Evolutionary conservation across 1,140 invertebrate species (phyloP), one percentile per base, ranked within the genome.

Genomic region (Anastrepha ludens): DNA sequence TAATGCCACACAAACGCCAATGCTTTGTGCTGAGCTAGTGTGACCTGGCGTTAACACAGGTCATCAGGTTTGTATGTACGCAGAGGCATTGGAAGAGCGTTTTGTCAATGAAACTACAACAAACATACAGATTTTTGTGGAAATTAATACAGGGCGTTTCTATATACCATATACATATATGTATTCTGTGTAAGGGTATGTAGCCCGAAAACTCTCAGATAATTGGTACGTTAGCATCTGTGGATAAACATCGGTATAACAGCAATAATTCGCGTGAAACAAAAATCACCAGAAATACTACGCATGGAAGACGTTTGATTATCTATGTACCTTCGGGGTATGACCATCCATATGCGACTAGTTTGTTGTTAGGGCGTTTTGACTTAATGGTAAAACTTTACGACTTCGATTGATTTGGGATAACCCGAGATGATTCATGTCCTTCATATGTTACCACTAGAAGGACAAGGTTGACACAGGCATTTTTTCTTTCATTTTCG

Each of bases 341-440:
- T 11, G 11, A 55, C 6, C 50, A 55, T 55, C 6, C 11, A 11
- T 55, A 55, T 55, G 41, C 3, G 65, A 41, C 39, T 44, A 29
- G 65, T 41, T 47, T 44, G 67, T 44, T 74, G 50, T 81, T n/a
- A 20, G n/a, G 74, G 74, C 74, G 70, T 74, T 74, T 74, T 47
- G 70, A 47, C 44, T 47, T 47, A 74, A 74, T 74, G 70, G 20
- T 47, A 81, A 81, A 81, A 50, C 74, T 81, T 74, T 74, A 39
- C 70, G 41, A 47, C 47, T 74, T 11, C 44, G 60, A 55, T 74
- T 13, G 39, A 39, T 29, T 29, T 41, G 74, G 74, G 47, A 81
- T 58, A 55, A 81, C 17, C 67, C 47, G 20, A 81, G 3, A 29
- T 5, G n/a, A 29, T 67, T 67, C 5, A 64, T 7, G 55, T 58